Percentiles rank a stretch among this genome's conserved stretches.
These are phyloP conservation scores for Nyctibius grandis DNA, from an alignment of 2,797 vertebrate genomes.

Conservation along the genomic window DNA sequence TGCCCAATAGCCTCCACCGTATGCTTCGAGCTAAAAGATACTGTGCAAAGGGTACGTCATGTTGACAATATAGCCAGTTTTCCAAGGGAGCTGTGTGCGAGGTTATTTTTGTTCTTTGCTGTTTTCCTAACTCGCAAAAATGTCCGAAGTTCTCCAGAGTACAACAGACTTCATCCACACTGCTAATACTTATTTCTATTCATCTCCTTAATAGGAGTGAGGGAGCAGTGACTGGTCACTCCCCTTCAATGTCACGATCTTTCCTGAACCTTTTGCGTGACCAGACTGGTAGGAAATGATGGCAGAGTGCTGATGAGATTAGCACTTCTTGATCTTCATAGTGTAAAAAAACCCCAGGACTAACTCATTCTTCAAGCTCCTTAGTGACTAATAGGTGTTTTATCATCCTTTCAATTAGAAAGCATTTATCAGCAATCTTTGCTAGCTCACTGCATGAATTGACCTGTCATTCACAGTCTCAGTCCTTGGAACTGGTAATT, in stretches of 20 bases:
- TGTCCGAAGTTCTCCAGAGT: neutral
- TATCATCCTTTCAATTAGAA: conserved; percentile 74
- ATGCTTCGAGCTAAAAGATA: neutral
- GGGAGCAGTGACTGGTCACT: neutral
- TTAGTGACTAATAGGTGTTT: conserved; percentile 67
- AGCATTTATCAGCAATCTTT: conserved; percentile 73
- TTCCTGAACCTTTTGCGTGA: neutral
- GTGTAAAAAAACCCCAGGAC: neutral
- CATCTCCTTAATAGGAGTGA: neutral
- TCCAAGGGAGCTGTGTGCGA: neutral
- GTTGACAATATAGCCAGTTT: neutral
- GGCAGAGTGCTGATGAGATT: conserved; percentile 22
- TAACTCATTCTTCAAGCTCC: conserved; percentile 34
- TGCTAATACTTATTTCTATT: neutral
- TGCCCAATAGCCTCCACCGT: neutral
- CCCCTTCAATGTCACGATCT: neutral
- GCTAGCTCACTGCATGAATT: conserved; percentile 68
- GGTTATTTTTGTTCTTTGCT: neutral
- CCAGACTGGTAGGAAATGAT: conserved; percentile 40
- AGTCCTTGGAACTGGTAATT: conserved; percentile 69
- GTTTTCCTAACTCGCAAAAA: neutral
- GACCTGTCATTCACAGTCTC: conserved; percentile 68
- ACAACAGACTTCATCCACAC: neutral
- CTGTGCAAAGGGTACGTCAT: accelerated
- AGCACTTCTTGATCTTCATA: neutral